These are phyloP conservation scores for Apodemus speciosus DNA, from an alignment of 2,113 vertebrate genomes.

Conservation along the genomic window DNA sequence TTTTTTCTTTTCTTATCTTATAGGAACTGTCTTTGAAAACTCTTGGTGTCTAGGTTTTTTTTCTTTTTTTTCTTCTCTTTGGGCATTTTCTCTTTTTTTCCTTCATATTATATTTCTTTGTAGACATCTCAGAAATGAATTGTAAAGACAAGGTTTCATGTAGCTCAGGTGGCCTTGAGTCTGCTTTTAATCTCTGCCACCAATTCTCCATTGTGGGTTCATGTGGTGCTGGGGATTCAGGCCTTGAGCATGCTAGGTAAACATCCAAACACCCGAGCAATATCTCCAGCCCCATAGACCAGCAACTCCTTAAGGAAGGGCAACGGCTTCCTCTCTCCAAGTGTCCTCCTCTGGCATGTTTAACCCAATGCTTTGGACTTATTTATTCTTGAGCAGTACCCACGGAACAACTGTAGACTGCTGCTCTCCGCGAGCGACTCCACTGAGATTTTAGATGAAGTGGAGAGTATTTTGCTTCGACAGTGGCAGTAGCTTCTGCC, in stretches of 20 bases:
- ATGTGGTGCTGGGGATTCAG: not conserved
- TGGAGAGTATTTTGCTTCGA: not conserved
- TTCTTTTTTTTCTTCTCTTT: not conserved
- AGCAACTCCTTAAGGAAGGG: not conserved
- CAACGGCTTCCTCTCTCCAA: not conserved
- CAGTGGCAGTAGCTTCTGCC: not conserved
- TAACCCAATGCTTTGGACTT: not conserved
- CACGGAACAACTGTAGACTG: not conserved
- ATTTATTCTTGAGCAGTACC: not conserved
- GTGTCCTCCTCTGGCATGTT: not conserved
- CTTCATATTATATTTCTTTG: not conserved
- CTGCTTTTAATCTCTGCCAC: not conserved
- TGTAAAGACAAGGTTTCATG: not conserved
- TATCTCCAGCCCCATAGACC: not conserved
- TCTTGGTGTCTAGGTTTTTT: not conserved
- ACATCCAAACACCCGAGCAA: not conserved
- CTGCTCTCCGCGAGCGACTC: not conserved
- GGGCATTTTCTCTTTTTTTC: not conserved
- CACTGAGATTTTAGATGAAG: constrained; percentile 7
- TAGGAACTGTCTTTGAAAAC: not conserved
- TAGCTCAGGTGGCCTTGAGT: not conserved
- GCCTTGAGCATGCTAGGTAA: not conserved
- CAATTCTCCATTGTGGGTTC: not conserved
- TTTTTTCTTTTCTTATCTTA: not conserved
- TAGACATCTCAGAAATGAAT: not conserved